A percentile compares a stretch with the other conserved stretches of the same genome.
These are phyloP conservation scores for Noctua janthe DNA, from an alignment of 2,888 invertebrate species.

Conservation along the genomic window DNA sequence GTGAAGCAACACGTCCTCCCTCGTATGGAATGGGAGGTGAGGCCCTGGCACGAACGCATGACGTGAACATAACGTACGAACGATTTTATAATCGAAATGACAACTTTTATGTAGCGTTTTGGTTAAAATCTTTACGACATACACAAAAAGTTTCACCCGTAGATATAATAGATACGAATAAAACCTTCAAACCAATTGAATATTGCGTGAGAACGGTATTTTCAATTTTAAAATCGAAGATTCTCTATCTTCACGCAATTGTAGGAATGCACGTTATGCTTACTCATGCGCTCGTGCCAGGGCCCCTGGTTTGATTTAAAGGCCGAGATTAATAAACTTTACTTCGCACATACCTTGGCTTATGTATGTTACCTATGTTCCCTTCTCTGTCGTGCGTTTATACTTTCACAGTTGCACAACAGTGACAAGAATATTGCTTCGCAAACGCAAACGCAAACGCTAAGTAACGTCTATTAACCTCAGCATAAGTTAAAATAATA, in stretches of 20 bases:
- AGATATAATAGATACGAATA: neutral
- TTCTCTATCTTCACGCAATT: neutral
- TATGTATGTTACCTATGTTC: neutral
- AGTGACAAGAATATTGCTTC: no score
- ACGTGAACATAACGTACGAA: neutral
- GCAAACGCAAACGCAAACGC: neutral
- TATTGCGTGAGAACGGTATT: neutral
- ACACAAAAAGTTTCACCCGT: neutral
- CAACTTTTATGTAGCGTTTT: neutral
- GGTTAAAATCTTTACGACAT: neutral
- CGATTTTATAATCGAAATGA: neutral
- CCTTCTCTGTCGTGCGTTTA: no score
- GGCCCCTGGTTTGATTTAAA: neutral
- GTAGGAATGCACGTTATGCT: neutral
- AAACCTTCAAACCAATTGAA: neutral
- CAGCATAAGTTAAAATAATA: neutral
- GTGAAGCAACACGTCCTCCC: neutral
- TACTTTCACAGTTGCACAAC: no score
- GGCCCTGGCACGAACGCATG: neutral
- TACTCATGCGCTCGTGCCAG: neutral
- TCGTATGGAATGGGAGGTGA: neutral
- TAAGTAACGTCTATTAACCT: constrained; percentile 16
- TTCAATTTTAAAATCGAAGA: neutral
- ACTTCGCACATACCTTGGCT: neutral
- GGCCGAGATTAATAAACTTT: constrained; percentile 18